phyloP scores from a whole-genome alignment of 2,888 invertebrate genomes.

The Amiota communis region DNA sequence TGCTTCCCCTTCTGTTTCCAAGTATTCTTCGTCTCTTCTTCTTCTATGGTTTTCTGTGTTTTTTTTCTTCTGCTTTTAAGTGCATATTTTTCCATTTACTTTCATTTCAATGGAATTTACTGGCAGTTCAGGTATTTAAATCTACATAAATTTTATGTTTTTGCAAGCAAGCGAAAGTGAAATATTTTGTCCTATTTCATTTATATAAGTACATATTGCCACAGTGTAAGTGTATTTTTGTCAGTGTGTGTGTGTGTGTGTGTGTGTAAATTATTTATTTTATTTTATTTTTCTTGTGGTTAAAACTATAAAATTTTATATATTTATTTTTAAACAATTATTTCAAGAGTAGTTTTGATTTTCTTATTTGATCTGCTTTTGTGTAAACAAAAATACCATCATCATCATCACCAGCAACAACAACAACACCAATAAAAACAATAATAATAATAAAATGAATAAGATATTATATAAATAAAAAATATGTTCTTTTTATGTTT shows the following conservation, averaged over 20 bases:
- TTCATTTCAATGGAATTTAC: too few relatives aligned
- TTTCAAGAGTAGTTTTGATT: background rate
- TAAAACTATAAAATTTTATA: constrained; percentile 10
- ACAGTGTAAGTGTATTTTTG: too few relatives aligned
- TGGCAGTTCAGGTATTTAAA: constrained; percentile 23
- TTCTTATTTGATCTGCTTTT: too few relatives aligned
- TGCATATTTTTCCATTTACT: background rate
- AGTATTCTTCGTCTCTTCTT: background rate
- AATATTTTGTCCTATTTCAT: background rate
- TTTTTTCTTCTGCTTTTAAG: background rate
- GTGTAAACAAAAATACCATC: too few relatives aligned
- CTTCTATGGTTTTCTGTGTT: background rate
- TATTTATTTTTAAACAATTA: constrained; percentile 20
- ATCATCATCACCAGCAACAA: constrained; percentile 38
- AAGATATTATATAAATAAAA: background rate
- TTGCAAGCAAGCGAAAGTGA: constrained; percentile 26
- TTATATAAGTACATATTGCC: too few relatives aligned
- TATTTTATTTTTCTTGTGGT: background rate
- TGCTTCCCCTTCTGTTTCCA: background rate
- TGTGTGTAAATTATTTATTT: constrained; percentile 11
- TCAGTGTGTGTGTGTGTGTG: background rate
- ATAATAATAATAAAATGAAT: constrained; percentile 12
- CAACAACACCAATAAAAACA: constrained; percentile 45
- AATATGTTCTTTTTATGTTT: too few relatives aligned
- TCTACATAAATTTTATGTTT: constrained; percentile 18